phyloP scores from a whole-genome alignment of 2,888 invertebrate genomes.

The Strigamia crassipes region DNA sequence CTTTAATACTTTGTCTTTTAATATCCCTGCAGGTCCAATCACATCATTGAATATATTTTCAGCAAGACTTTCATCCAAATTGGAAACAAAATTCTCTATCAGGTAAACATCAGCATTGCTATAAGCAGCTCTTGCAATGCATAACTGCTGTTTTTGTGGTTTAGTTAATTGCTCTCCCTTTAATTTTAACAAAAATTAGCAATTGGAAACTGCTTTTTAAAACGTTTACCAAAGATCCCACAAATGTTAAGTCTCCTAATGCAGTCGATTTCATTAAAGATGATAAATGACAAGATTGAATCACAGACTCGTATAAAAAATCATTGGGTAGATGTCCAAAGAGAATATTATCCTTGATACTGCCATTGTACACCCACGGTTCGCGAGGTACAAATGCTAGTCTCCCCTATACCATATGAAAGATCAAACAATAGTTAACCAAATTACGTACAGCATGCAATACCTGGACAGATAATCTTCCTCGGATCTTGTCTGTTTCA shows the following conservation, averaged over 20 bases:
- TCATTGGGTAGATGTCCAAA: constrained; percentile 6
- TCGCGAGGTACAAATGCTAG: background rate
- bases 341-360: background rate
- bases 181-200: background rate
- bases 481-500: background rate
- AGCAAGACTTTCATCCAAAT: background rate
- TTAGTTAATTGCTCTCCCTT: background rate
- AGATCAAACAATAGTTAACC: background rate
- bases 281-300: background rate
- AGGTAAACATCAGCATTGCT: background rate
- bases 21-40: constrained; percentile 5
- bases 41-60: background rate
- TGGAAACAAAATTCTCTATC: background rate
- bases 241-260: constrained; percentile 2
- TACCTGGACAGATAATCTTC: constrained; percentile 2
- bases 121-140: constrained; percentile 32
- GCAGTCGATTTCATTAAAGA: background rate
- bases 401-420: background rate
- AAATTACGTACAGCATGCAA: background rate
- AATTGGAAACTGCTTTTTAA: no score
- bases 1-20: background rate
- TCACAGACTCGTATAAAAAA: background rate
- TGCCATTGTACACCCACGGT: background rate
- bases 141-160: constrained; percentile 3
- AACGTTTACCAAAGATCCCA: background rate